Percentiles rank a stretch among this genome's conserved stretches.
Evolutionary conservation across 2,888 invertebrate species (phyloP).

Genomic region (Chrysodeixis includens): DNA sequence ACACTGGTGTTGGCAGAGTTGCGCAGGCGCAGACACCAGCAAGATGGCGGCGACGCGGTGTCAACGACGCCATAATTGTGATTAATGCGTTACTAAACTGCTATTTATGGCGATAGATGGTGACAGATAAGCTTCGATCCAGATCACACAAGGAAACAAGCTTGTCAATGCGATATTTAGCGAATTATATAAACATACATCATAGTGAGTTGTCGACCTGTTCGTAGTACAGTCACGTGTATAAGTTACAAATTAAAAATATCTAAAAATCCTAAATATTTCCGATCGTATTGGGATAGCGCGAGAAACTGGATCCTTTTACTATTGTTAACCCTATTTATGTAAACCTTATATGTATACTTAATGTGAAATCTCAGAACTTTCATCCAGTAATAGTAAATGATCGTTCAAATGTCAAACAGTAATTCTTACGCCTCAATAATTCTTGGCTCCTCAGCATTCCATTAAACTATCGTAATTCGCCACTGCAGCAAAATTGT

Average conservation of each 20-base stretch:
- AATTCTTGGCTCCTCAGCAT: too few species aligned
- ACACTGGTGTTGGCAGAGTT: neutral
- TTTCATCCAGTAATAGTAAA: too few species aligned
- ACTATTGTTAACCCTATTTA: too few species aligned
- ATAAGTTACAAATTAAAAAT: neutral
- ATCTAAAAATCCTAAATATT: neutral
- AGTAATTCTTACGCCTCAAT: too few species aligned
- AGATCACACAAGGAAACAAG: neutral
- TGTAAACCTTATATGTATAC: too few species aligned
- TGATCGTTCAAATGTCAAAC: too few species aligned
- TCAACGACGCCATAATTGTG: neutral
- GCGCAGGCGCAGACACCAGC: neutral
- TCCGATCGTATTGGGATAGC: neutral
- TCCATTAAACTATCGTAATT: neutral
- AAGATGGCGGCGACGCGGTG: neutral
- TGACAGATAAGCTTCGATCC: neutral
- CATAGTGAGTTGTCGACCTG: neutral
- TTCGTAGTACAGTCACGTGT: neutral
- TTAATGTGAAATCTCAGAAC: too few species aligned
- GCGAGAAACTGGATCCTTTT: constrained; percentile 3
- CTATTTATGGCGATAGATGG: neutral
- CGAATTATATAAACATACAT: neutral
- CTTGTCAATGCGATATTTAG: neutral
- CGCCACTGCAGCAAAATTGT: constrained; percentile 9
- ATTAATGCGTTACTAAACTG: constrained; percentile 7